Evolutionary conservation across 2,888 invertebrate genomes (phyloP), one percentile per base, ranked within the genome.

Genomic region (Eustalomyia histrio): DNA sequence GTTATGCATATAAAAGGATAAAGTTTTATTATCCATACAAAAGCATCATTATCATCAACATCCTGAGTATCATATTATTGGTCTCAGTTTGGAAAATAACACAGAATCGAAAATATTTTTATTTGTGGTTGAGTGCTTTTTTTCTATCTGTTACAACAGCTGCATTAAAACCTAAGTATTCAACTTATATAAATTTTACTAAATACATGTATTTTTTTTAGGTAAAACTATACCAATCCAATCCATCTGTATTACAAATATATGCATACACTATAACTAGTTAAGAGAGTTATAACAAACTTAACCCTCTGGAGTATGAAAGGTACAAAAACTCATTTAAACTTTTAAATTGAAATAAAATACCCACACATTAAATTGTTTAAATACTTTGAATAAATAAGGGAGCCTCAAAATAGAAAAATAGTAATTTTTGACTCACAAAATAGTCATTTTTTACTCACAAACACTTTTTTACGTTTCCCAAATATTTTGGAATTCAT

Each of bases 261-360:
- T 4, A 39, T 39, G 10, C 39, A 39, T 39, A 39, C 39, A 12
- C 1, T 12, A 12, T 14, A n/a, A n/a, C n/a, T n/a, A 39, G 39
- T 73, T 47, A 57, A 50, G 43, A 68, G 53, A 55, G 33, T 55
- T 67, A 67, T 39, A 52, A 39, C 50, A 24, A 67, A 60, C 58
- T 60, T 74, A 67, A 74, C 58, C 75, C 75, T 75, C 53, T 68
- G 12, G 67, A 60, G 78, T 55, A 16, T 53, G 24, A 53, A 43
- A 67, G 63, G 35, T 68, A 24, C 74, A 82, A 83, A 87, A 87
- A 87, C 86, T 87, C 86, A 87, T 87, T 87, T 87, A 86, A 87
- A 87, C 84, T 87, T 80, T 87, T 87, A 87, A 87, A 87, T 87
- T 86, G 87, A 87, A 87, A 87, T 86, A 81, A 86, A 87, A 86